Conservation (phyloP, 2,888 invertebrate genomes). For the Scaptomyza tumidula region DNA sequence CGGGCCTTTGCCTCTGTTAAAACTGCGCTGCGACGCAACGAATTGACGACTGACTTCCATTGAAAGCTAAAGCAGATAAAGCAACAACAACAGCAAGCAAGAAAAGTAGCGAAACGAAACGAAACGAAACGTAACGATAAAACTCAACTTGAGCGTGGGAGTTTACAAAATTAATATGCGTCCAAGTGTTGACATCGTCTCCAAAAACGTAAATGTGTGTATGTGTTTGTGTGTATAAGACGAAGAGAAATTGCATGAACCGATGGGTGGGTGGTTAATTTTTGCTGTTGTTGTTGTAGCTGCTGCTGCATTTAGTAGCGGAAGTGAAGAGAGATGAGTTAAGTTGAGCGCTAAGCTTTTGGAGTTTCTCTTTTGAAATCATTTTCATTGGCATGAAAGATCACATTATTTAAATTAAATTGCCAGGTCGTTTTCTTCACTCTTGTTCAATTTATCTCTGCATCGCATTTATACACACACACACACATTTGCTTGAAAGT, state of each 20-base stretch:
- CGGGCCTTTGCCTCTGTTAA: constrained; percentile 33
- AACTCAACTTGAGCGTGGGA: constrained; percentile 75
- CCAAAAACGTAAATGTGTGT: constrained; percentile 19
- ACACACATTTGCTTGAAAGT: constrained; percentile 1
- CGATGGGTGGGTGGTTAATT: constrained; percentile 37
- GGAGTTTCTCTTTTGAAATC: constrained; percentile 78
- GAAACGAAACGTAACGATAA: constrained; percentile 27
- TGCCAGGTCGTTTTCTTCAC: constrained; percentile 55
- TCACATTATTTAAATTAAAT: constrained; percentile 82
- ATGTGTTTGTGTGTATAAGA: constrained; percentile 8
- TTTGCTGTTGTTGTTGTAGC: constrained; percentile 25
- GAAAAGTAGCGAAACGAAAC: constrained; percentile 42
- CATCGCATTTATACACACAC: constrained; percentile 38
- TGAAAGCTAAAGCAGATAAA: constrained; percentile 55
- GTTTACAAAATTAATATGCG: constrained; percentile 78
- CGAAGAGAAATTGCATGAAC: constrained; percentile 47
- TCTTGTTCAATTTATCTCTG: constrained; percentile 62
- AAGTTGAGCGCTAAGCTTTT: constrained; percentile 36
- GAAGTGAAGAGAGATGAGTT: constrained; percentile 61
- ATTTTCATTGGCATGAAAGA: constrained; percentile 79
- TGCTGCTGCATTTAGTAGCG: constrained; percentile 64
- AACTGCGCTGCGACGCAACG: constrained; percentile 54
- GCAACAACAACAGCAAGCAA: constrained; percentile 30
- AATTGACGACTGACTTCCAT: constrained; percentile 28
- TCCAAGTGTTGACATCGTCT: constrained; percentile 68